These are phyloP conservation scores for Sternarchorhynchus goeldii DNA, from an alignment of 2,797 vertebrate genomes.

Conservation along the genomic window DNA sequence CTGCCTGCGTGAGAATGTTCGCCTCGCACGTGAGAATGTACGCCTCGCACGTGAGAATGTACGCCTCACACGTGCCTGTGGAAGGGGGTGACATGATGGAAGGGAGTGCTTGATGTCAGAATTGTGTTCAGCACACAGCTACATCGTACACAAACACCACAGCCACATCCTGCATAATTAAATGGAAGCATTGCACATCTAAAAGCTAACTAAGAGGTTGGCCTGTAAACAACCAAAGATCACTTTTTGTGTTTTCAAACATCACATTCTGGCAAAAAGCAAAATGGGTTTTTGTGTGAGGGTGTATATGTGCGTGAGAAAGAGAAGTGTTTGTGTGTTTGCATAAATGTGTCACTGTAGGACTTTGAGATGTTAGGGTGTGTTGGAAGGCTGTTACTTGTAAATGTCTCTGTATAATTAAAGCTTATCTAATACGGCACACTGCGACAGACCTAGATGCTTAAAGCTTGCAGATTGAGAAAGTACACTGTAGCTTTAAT, in stretches of 20 bases:
- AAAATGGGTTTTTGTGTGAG: conserved; percentile 9
- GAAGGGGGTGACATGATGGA: conserved; percentile 16
- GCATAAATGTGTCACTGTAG: conserved; percentile 15
- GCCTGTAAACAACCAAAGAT: too few relatives aligned
- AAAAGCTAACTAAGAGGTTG: too few relatives aligned
- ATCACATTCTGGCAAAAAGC: conserved; percentile 43
- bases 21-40: conserved; percentile 12
- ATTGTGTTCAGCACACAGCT: conserved; percentile 10
- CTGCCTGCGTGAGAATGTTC: conserved; percentile 14
- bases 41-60: background rate
- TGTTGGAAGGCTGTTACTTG: conserved; percentile 8
- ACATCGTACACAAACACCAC: background rate
- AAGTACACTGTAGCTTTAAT: background rate
- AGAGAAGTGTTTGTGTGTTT: background rate
- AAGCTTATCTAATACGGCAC: background rate
- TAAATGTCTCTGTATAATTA: conserved; percentile 24
- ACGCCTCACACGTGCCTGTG: conserved; percentile 19
- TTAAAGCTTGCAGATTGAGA: background rate
- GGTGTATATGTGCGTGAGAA: background rate
- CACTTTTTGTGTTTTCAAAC: background rate
- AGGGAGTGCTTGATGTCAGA: conserved; percentile 33
- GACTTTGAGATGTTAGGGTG: conserved; percentile 30
- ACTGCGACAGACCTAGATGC: background rate
- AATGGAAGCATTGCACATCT: too few relatives aligned
- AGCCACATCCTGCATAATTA: too few relatives aligned